Conservation (phyloP, 2,113 vertebrate species). For the Crotalus viridis region DNA sequence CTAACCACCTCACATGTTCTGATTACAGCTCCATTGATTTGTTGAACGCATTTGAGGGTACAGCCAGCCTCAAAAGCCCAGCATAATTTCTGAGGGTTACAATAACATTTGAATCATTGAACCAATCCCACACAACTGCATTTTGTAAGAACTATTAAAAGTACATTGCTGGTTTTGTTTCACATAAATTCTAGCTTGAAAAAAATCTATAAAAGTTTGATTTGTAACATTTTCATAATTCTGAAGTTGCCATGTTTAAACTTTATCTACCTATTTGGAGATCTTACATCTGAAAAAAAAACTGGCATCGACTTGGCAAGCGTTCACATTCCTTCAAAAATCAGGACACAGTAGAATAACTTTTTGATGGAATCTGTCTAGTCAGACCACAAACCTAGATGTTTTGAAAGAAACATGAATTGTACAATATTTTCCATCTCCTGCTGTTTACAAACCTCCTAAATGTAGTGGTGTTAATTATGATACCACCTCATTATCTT, state of each 20-base stretch:
- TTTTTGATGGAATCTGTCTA: not conserved
- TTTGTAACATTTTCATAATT: not conserved
- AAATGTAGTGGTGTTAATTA: not conserved
- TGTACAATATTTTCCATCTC: not conserved
- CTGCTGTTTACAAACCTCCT: not conserved
- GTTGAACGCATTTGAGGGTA: not conserved
- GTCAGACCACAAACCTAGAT: not conserved
- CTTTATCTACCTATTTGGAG: not conserved
- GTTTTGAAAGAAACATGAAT: not conserved
- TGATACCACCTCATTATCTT: not conserved
- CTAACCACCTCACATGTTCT: not conserved
- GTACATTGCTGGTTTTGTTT: not conserved
- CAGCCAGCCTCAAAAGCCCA: not conserved
- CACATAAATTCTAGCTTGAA: not conserved
- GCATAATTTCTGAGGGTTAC: not conserved
- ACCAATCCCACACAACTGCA: not conserved
- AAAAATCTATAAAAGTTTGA: not conserved
- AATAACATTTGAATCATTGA: not conserved
- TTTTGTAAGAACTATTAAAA: not conserved
- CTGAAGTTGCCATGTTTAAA: not conserved
- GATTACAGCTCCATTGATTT: not conserved
- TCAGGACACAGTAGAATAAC: not conserved
- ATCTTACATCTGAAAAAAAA: not conserved
- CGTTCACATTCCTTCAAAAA: not conserved
- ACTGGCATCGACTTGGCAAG: not conserved